Evolutionary conservation across 30 jellyfish, hydroid and myxozoan genomes (phyloP), one percentile per base, ranked within the genome.

Genomic region (Aurelia sp.): DNA sequence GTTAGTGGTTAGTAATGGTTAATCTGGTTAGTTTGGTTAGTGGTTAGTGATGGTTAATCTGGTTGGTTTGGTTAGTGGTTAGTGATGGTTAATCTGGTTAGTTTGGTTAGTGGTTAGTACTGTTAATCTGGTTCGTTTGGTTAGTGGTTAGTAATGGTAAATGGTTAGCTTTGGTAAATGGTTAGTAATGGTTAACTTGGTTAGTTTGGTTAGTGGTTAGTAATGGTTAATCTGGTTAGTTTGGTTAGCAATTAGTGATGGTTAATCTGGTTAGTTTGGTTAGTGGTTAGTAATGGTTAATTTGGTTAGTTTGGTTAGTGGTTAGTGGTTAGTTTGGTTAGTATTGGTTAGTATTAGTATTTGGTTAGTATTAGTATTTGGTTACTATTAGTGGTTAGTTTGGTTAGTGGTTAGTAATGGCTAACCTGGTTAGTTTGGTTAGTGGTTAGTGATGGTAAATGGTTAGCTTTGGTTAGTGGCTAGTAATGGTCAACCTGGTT

Each of bases 391-490:
- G 86, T 74, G 64, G 44, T 61, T 74, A 22, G 76, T 17, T 58
- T 76, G 3, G 65, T 50, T 11, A 13, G 40, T 75, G 23, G 57
- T 72, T 35, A 65, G 20, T 11, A 16, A 6, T 62, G 13, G 19
- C 30, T 15, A 22, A 3, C 27, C 30, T 47, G 19, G 20, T 4
- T 27, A 0, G 13, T 40, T 27, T 77, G 61, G 47, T 63, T 20
- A 77, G 78, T 68, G 58, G 78, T 13, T 71, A 40, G 40, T 30
- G 2, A 71, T 63, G 66, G 50, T 71, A 71, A n/a, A 8, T n/a
- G 59, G 31, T 68, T 68, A 68, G 60, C 2, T 27, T 68, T 16
- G 75, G 61, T 78, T 78, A 64, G 81, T 50, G 59, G 66, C 60
- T 76, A 21, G 31, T 58, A 5, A 3, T 57, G 33, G 73, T 15